Evolutionary conservation across 2,113 vertebrate genomes (phyloP).

Genomic region (Eidolon helvum): DNA sequence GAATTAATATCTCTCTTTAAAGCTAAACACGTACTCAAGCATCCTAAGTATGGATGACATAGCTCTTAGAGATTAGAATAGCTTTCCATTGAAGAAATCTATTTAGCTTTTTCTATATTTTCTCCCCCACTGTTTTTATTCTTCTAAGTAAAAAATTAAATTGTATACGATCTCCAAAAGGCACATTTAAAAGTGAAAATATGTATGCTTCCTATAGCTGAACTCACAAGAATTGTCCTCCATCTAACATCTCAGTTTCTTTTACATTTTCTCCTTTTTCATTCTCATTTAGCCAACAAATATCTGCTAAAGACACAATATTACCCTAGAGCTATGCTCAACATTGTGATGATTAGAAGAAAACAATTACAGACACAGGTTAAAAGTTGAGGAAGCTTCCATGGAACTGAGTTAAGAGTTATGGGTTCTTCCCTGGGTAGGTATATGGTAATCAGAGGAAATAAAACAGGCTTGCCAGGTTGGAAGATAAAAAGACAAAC

Average conservation of each 20-base stretch:
- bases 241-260: background rate
- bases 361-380: background rate
- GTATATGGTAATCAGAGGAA: background rate
- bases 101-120: background rate
- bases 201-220: background rate
- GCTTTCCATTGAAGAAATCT: background rate
- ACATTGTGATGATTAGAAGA: background rate
- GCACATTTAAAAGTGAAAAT: background rate
- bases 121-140: background rate
- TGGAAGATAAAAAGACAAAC: background rate
- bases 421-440: too few species aligned
- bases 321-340: background rate
- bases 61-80: background rate
- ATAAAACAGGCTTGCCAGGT: background rate
- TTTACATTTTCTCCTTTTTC: background rate
- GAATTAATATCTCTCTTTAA: conserved; percentile 7
- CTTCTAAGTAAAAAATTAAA: background rate
- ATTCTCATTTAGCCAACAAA: background rate
- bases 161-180: background rate
- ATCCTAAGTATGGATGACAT: background rate
- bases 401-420: background rate
- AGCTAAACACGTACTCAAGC: background rate
- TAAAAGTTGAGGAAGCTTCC: background rate
- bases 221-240: background rate
- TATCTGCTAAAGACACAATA: background rate